Conservation (phyloP, 2,113 vertebrate species). For the Lampris incognitus region DNA sequence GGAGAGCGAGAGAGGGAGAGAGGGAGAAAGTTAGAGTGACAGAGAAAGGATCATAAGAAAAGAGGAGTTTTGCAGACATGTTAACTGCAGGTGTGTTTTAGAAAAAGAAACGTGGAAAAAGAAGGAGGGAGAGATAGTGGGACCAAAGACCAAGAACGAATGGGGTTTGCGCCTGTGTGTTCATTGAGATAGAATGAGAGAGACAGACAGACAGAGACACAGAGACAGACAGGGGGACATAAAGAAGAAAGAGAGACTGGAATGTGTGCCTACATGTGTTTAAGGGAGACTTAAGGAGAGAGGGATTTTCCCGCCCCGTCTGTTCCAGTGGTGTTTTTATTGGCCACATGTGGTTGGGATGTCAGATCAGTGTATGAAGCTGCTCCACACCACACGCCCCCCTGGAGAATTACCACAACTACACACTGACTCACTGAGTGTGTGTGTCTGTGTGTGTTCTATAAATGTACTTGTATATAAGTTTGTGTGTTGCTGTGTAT, state of each 20-base stretch:
- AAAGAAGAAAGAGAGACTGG: conserved; percentile 35
- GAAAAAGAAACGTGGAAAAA: conserved; percentile 10
- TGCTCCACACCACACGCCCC: background rate
- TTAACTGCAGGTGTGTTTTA: too few species aligned
- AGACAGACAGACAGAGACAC: background rate
- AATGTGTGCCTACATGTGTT: conserved; percentile 37
- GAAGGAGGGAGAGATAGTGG: background rate
- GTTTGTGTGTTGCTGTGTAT: conserved; percentile 26
- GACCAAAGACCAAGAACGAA: background rate
- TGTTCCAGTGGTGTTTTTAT: conserved; percentile 63
- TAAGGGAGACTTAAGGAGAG: conserved; percentile 7
- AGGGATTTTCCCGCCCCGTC: conserved; percentile 66
- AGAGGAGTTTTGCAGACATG: background rate
- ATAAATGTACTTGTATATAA: conserved; percentile 45
- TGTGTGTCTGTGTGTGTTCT: conserved; percentile 24
- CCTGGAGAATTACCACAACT: conserved; percentile 31
- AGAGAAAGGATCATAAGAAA: background rate
- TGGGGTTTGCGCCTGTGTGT: too few species aligned
- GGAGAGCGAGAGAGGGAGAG: background rate
- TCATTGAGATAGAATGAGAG: background rate
- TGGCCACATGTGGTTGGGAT: conserved; percentile 70
- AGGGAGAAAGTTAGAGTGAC: background rate
- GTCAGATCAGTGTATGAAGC: conserved; percentile 52
- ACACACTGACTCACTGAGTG: conserved; percentile 45
- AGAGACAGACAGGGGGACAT: background rate